A percentile compares a stretch with the other conserved stretches of the same genome.
Evolutionary conservation across 2,888 invertebrate genomes (phyloP).

Genomic region (Diplazon laetatorius): DNA sequence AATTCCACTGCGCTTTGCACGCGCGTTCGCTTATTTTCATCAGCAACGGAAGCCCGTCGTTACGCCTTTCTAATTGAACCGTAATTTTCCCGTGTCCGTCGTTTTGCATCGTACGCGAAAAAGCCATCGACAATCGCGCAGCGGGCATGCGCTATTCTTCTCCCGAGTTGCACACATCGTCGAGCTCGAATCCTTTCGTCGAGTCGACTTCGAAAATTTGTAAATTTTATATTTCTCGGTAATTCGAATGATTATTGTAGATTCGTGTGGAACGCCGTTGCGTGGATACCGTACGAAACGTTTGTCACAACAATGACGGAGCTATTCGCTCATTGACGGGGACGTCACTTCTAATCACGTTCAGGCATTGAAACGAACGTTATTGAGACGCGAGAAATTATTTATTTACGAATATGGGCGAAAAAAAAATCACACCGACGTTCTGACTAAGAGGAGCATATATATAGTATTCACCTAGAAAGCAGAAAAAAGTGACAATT

Average conservation of each 20-base stretch:
- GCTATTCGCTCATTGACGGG: constrained; percentile 4
- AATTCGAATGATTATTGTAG: constrained; percentile 22
- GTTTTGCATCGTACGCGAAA: constrained; percentile 26
- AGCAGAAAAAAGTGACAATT: too few relatives aligned
- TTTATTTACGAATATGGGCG: too few relatives aligned
- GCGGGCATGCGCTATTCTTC: neutral
- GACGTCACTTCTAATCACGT: constrained; percentile 6
- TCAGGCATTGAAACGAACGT: neutral
- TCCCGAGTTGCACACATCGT: constrained; percentile 14
- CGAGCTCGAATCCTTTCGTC: constrained; percentile 9
- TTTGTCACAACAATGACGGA: constrained; percentile 12
- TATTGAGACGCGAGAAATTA: too few relatives aligned
- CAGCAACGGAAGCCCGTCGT: constrained; percentile 54
- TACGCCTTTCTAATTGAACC: constrained; percentile 57
- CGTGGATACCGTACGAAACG: neutral
- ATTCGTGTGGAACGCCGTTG: neutral
- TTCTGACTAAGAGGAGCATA: too few relatives aligned
- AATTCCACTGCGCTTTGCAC: constrained; percentile 34
- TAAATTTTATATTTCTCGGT: constrained; percentile 15
- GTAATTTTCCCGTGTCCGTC: constrained; percentile 44
- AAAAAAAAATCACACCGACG: too few relatives aligned
- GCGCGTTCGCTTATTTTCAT: constrained; percentile 5
- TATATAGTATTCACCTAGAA: too few relatives aligned
- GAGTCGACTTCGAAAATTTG: neutral
- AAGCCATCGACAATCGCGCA: constrained; percentile 48